phyloP scores from a whole-genome alignment of 2,797 vertebrate species.

The Pangasius macronema region DNA sequence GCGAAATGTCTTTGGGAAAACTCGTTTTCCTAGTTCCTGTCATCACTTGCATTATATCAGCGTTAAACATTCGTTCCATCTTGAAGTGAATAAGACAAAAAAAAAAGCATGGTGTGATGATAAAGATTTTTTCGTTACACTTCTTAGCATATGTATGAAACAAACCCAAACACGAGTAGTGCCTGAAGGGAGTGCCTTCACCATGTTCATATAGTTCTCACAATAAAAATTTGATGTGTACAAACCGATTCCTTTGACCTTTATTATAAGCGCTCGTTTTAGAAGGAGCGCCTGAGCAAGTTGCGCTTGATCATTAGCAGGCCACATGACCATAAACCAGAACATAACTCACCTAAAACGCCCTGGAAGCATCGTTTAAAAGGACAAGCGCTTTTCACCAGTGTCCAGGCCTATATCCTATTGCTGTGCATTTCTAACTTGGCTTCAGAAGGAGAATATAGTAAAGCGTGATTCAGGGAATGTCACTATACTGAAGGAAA shows the following conservation, averaged over 20 bases:
- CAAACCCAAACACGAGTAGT: neutral
- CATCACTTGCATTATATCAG: no score
- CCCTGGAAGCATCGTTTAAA: neutral
- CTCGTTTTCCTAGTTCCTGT: no score
- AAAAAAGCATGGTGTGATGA: neutral
- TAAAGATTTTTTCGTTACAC: neutral
- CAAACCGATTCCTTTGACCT: neutral
- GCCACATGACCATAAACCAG: neutral
- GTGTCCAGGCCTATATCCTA: no score
- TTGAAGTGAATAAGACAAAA: no score
- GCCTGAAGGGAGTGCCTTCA: no score
- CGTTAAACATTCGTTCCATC: no score
- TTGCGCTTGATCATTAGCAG: neutral
- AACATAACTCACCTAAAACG: neutral
- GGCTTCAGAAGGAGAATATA: neutral
- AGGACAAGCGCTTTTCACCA: neutral
- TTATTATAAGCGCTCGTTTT: neutral
- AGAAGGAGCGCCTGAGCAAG: neutral
- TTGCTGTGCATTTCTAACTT: neutral
- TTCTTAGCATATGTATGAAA: neutral
- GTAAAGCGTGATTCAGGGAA: neutral
- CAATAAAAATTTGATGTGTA: neutral
- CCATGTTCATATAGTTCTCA: neutral
- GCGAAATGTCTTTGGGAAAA: no score
- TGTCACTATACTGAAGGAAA: neutral